Conservation (phyloP, 2,888 invertebrate genomes). For the Priocnemis perturbator region DNA sequence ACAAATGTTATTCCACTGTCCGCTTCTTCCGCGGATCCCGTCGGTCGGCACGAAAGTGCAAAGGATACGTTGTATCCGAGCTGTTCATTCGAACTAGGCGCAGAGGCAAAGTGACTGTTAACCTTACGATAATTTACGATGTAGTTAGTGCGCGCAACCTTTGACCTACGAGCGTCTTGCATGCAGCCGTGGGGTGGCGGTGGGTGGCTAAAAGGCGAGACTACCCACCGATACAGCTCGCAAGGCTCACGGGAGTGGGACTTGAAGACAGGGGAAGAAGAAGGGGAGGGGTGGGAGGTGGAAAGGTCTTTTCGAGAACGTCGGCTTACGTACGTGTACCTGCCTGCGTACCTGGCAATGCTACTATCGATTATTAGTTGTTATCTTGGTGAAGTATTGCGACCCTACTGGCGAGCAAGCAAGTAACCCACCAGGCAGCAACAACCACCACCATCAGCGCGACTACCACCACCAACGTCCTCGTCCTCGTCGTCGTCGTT, state of each 20-base stretch:
- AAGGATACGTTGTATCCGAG: slow-evolving; percentile 37
- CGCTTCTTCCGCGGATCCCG: not conserved
- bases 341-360: slow-evolving; percentile 62
- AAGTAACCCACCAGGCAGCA: slow-evolving; percentile 49
- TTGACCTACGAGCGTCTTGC: slow-evolving; percentile 63
- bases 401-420: slow-evolving; percentile 44
- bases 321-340: slow-evolving; percentile 53
- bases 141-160: slow-evolving; percentile 58
- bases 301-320: slow-evolving; percentile 54
- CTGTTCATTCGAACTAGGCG: slow-evolving; percentile 40
- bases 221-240: slow-evolving; percentile 50
- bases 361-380: slow-evolving; percentile 70
- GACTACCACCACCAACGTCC: slow-evolving; percentile 9
- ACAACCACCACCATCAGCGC: slow-evolving; percentile 25
- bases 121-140: slow-evolving; percentile 59
- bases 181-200: slow-evolving; percentile 49
- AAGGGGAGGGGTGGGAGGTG: slow-evolving; percentile 29
- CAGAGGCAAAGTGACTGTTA: slow-evolving; percentile 45
- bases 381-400: slow-evolving; percentile 71
- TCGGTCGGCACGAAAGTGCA: slow-evolving; percentile 24
- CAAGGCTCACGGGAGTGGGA: slow-evolving; percentile 13
- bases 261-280: slow-evolving; percentile 6
- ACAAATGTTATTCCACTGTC: too few relatives aligned
- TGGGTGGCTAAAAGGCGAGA: slow-evolving; percentile 50
- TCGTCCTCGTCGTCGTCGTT: slow-evolving; percentile 9